Evolutionary conservation across 2,888 invertebrate genomes (phyloP).

Genomic region (Drosophila setosimentum): DNA sequence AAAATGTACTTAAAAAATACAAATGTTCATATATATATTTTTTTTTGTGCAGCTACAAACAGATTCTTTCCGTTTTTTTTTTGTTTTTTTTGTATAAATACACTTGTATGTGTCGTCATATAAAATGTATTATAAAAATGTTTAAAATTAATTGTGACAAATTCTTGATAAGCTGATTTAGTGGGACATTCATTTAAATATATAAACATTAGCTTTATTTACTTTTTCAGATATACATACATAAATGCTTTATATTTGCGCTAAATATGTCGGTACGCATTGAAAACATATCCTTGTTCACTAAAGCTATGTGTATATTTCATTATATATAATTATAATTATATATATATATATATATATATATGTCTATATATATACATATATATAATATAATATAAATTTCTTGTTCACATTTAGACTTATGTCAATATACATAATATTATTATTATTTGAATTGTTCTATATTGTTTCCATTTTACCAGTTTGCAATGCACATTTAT

Average conservation of each 20-base stretch:
- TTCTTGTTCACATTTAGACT: constrained; percentile 41
- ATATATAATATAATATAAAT: constrained; percentile 11
- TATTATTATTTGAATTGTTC: constrained; percentile 53
- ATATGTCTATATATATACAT: constrained; percentile 45
- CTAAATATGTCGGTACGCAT: constrained; percentile 49
- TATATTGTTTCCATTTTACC: constrained; percentile 77
- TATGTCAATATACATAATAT: constrained; percentile 24
- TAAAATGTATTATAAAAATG: constrained; percentile 73
- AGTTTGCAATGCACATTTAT: constrained; percentile 68
- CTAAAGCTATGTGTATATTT: constrained; percentile 52
- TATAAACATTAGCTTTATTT: constrained; percentile 28
- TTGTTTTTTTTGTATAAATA: constrained; percentile 24
- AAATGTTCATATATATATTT: constrained; percentile 28
- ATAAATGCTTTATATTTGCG: constrained; percentile 69
- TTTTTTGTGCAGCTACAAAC: constrained; percentile 56
- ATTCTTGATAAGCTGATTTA: constrained; percentile 57
- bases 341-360: constrained; percentile 35
- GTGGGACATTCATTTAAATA: constrained; percentile 61
- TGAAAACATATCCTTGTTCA: constrained; percentile 39
- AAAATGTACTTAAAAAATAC: constrained; percentile 67
- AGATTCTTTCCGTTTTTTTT: background rate
- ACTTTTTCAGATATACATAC: constrained; percentile 45
- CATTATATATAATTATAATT: constrained; percentile 22
- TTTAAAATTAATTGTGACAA: constrained; percentile 52
- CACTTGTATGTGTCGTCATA: constrained; percentile 39